Conservation (phyloP, 2,797 vertebrate species). For the Centropyge bicolor region DNA sequence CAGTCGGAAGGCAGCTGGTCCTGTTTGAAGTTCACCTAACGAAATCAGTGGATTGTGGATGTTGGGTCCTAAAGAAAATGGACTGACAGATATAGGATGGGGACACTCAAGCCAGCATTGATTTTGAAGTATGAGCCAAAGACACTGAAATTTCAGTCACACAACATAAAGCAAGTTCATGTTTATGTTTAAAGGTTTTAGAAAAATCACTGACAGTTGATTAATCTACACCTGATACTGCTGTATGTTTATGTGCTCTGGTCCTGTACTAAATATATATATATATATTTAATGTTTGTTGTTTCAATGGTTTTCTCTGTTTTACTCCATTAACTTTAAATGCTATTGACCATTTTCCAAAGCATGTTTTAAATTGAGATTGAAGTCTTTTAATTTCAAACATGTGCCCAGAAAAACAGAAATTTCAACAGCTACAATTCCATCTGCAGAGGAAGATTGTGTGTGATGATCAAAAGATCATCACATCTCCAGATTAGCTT, state of each 20-base stretch:
- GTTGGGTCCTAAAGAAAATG: background rate
- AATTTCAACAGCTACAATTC: background rate
- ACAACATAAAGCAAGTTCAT: background rate
- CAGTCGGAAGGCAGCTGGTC: background rate
- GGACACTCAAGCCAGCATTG: background rate
- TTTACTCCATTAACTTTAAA: background rate
- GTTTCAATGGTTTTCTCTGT: background rate
- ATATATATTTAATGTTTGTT: no score
- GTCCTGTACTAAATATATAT: no score
- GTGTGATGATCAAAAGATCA: background rate
- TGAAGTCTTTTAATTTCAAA: background rate
- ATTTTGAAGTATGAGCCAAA: background rate
- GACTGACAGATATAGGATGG: background rate
- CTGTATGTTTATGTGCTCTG: no score
- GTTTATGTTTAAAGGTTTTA: background rate
- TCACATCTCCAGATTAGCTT: background rate
- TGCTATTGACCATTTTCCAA: background rate
- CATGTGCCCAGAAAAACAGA: no score
- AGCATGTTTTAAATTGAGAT: background rate
- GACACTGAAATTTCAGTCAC: background rate
- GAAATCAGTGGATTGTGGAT: background rate
- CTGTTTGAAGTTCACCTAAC: background rate
- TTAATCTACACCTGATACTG: background rate
- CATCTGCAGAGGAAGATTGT: background rate
- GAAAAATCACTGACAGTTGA: background rate